Conservation (phyloP, 2,797 vertebrate genomes). For the Betta splendens region DNA sequence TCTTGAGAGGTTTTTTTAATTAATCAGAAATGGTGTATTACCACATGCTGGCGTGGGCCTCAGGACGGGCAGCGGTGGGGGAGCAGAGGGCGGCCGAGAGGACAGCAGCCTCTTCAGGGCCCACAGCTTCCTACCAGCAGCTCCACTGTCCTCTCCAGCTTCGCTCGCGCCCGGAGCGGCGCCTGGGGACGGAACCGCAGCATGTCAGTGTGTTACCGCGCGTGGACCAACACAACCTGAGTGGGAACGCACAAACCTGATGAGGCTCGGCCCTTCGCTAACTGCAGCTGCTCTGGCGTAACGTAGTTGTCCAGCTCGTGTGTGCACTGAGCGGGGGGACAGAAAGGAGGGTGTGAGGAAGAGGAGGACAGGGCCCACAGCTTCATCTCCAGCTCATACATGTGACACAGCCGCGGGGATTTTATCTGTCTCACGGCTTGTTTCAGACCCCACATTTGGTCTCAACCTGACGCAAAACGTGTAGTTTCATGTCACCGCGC, state of each 20-base stretch:
- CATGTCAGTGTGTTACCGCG: background rate
- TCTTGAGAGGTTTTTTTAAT: too few species aligned
- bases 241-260: background rate
- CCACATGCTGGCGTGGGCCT: conserved; percentile 50
- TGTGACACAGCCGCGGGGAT: background rate
- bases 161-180: conserved; percentile 22
- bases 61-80: conserved; percentile 36
- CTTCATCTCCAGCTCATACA: conserved; percentile 4
- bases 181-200: conserved; percentile 31
- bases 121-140: conserved; percentile 10
- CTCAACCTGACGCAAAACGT: conserved; percentile 13
- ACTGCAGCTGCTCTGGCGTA: conserved; percentile 73
- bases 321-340: conserved; percentile 45
- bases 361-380: conserved; percentile 14
- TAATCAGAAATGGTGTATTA: conserved; percentile 19
- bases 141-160: conserved; percentile 11
- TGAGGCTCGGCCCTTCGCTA: conserved; percentile 44
- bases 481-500: background rate
- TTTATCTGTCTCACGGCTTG: background rate
- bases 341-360: background rate
- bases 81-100: conserved; percentile 20
- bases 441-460: background rate
- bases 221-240: background rate
- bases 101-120: conserved; percentile 13
- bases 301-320: conserved; percentile 71